phyloP scores from a whole-genome alignment of 2,797 vertebrate species.

The Oophaga sylvatica region DNA sequence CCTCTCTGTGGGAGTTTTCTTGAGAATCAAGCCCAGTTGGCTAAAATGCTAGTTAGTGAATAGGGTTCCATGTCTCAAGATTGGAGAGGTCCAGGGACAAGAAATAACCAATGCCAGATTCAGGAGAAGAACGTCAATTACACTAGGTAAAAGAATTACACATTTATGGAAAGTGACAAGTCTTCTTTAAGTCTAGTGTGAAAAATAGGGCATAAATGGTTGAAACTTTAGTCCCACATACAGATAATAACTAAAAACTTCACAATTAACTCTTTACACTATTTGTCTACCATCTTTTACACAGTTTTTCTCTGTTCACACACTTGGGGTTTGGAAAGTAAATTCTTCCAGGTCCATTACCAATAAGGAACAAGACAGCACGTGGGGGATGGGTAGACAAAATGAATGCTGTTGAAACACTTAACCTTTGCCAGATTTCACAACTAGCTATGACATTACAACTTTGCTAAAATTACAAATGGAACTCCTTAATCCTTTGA shows the following conservation, averaged over 20 bases:
- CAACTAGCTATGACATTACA: constrained; percentile 61
- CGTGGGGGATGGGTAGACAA: constrained; percentile 24
- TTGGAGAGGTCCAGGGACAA: no score
- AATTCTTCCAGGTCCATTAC: constrained; percentile 24
- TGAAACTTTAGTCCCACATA: neutral
- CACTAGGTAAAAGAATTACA: no score
- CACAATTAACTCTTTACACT: neutral
- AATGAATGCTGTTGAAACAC: constrained; percentile 56
- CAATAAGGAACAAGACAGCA: constrained; percentile 15
- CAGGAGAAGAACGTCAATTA: no score
- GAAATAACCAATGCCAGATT: no score
- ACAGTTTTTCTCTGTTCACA: constrained; percentile 6
- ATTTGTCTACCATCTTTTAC: neutral
- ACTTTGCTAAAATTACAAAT: constrained; percentile 62
- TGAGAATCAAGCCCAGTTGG: no score
- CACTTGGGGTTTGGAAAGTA: constrained; percentile 18
- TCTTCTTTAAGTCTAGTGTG: no score
- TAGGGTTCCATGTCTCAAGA: no score
- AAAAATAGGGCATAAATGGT: neutral
- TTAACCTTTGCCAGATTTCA: constrained; percentile 62
- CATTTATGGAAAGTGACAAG: no score
- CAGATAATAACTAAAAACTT: neutral
- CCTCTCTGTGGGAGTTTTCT: no score
- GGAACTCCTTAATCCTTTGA: constrained; percentile 58
- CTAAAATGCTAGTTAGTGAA: no score